These are phyloP conservation scores for Bombus fervidus DNA, from an alignment of 1,140 invertebrate species.

Conservation along the genomic window DNA sequence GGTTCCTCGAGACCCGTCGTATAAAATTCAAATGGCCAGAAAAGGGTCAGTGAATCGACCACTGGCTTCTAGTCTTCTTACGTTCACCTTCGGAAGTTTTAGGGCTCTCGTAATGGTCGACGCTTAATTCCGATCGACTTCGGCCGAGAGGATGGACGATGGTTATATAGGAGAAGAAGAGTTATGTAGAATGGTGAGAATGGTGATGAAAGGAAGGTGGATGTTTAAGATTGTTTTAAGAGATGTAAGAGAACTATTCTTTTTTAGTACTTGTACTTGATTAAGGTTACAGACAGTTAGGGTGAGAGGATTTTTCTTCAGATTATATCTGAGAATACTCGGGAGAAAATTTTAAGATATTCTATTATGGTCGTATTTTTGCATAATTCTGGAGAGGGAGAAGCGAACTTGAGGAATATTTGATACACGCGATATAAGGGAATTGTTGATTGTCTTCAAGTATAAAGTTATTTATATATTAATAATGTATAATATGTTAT, in stretches of 20 bases:
- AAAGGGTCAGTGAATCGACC: constrained; percentile 49
- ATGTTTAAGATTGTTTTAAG: not conserved
- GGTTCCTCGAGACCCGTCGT: constrained; percentile 57
- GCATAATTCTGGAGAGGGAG: not conserved
- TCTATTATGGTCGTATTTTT: not conserved
- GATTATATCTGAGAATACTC: not conserved
- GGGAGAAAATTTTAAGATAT: not conserved
- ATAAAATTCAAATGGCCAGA: constrained; percentile 72
- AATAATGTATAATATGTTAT: not conserved
- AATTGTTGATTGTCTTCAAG: not conserved
- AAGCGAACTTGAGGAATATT: too few species aligned
- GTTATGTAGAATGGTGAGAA: not conserved
- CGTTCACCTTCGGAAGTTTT: too few species aligned
- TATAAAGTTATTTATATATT: not conserved
- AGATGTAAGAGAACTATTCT: too few species aligned
- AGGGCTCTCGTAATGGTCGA: not conserved
- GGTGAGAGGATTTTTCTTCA: not conserved
- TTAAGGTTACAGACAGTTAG: constrained; percentile 22
- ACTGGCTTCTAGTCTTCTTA: not conserved
- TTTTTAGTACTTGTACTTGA: not conserved
- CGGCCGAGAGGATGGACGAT: not conserved
- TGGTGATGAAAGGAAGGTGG: not conserved
- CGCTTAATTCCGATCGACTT: not conserved
- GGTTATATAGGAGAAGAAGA: not conserved
- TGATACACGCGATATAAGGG: not conserved